phyloP scores from a whole-genome alignment of 2,888 invertebrate species.

The Drosophila gaucha region DNA sequence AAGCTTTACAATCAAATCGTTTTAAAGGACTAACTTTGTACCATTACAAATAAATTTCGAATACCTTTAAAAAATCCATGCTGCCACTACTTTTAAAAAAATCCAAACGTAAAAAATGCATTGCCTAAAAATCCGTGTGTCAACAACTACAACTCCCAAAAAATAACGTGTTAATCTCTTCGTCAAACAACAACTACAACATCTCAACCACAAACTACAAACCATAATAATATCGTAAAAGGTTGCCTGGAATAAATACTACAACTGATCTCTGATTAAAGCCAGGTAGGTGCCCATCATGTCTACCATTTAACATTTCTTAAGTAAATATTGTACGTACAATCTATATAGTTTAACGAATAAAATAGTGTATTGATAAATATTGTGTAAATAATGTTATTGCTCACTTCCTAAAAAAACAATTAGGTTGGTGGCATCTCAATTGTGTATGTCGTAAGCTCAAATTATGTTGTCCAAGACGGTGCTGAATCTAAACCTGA shows the following conservation, averaged over 20 bases:
- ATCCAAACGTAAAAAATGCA: conserved; percentile 43
- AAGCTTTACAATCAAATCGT: conserved; percentile 53
- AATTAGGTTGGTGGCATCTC: conserved; percentile 62
- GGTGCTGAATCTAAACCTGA: conserved; percentile 9
- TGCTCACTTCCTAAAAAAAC: conserved; percentile 18
- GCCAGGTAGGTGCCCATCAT: conserved; percentile 77
- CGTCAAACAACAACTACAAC: conserved; percentile 75
- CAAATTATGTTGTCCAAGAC: conserved; percentile 30
- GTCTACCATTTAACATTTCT: conserved; percentile 13
- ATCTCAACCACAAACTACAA: conserved; percentile 73
- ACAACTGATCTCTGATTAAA: conserved; percentile 84
- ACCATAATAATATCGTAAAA: conserved; percentile 79
- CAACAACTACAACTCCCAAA: conserved; percentile 79
- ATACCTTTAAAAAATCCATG: conserved; percentile 67
- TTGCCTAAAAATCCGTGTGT: conserved; percentile 78
- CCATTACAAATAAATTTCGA: conserved; percentile 60
- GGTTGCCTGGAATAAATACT: conserved; percentile 85
- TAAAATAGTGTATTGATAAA: conserved; percentile 1
- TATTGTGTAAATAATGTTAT: conserved; percentile 30
- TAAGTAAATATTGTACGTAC: conserved; percentile 19
- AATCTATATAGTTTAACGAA: background rate
- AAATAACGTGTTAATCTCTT: conserved; percentile 84
- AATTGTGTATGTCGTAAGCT: conserved; percentile 39
- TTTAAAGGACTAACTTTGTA: conserved; percentile 67
- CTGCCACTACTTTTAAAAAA: conserved; percentile 71